phyloP scores from a whole-genome alignment of 2,113 vertebrate genomes.

The Eulemur macaco region DNA sequence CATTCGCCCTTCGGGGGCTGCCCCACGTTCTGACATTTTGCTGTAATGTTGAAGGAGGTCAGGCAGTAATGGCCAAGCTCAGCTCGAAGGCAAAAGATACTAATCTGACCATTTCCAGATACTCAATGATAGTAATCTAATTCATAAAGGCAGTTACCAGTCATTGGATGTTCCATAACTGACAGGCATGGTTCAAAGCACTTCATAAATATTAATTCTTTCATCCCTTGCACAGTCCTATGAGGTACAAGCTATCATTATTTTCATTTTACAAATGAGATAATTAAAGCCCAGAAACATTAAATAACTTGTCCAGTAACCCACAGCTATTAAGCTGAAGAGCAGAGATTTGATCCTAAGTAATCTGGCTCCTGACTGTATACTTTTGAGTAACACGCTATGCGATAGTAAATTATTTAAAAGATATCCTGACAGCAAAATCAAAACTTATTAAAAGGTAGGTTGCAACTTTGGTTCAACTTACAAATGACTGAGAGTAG shows the following conservation, averaged over 20 bases:
- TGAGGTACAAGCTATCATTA: not conserved
- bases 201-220: not conserved
- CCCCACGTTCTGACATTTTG: not conserved
- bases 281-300: not conserved
- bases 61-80: not conserved
- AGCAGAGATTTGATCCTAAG: not conserved
- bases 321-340: not conserved
- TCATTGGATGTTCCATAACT: not conserved
- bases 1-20: not conserved
- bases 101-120: not conserved
- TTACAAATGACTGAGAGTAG: not conserved
- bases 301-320: not conserved
- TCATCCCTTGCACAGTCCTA: not conserved
- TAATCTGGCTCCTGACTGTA: not conserved
- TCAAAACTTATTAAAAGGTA: not conserved
- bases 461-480: not conserved
- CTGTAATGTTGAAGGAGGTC: not conserved
- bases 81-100: not conserved
- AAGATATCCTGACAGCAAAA: slow-evolving; percentile 19
- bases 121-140: not conserved
- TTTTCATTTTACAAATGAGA: not conserved
- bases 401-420: not conserved
- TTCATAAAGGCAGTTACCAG: not conserved
- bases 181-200: not conserved
- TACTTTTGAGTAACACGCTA: not conserved